phyloP scores from a whole-genome alignment of 2,888 invertebrate genomes.

The Oligia latruncula region DNA sequence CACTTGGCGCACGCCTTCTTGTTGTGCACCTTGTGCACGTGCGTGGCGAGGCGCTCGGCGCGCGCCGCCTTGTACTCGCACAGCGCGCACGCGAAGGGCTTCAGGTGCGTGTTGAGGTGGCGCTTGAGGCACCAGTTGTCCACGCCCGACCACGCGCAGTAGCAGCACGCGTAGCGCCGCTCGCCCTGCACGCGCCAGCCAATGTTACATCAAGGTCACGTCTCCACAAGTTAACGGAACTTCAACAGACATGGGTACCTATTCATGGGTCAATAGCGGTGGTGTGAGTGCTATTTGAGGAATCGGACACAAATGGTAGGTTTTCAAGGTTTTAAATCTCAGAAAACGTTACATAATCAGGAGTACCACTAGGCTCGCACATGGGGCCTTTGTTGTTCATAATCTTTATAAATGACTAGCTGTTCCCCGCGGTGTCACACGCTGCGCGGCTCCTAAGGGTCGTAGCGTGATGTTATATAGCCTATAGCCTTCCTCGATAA shows the following conservation, averaged over 20 bases:
- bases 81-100: conserved; percentile 96
- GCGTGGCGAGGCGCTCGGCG: conserved; percentile 96
- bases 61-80: conserved; percentile 98
- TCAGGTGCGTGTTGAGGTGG: conserved; percentile 97
- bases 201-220: background rate
- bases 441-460: no score
- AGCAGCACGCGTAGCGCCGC: conserved; percentile 95
- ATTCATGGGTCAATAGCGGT: background rate
- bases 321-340: background rate
- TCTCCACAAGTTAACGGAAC: background rate
- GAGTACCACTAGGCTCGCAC: background rate
- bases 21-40: conserved; percentile 97
- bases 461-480: no score
- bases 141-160: conserved; percentile 97
- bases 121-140: conserved; percentile 98
- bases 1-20: conserved; percentile 97
- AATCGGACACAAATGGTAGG: background rate
- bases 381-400: background rate
- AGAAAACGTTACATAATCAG: background rate
- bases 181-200: conserved; percentile 85
- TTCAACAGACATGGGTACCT: background rate
- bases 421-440: no score
- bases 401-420: background rate
- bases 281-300: background rate
- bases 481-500: no score